A percentile compares a stretch with the other conserved stretches of the same genome.
Evolutionary conservation across 2,113 vertebrate species (phyloP).

Genomic region (Oncorhynchus mykiss): DNA sequence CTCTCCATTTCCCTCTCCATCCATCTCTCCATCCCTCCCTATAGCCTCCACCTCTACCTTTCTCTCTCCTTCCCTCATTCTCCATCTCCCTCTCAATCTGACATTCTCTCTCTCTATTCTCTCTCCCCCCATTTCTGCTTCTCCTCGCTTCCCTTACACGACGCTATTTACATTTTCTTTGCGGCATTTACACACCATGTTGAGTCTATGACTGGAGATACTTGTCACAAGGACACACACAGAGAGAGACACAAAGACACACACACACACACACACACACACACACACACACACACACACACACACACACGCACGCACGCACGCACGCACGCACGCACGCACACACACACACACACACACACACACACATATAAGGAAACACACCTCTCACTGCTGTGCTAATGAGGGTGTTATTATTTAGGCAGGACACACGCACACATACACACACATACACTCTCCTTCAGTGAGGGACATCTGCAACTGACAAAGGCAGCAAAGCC

Average conservation of each 20-base stretch:
- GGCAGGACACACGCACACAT: background rate
- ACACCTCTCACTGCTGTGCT: slow-evolving; percentile 56
- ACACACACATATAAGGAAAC: background rate
- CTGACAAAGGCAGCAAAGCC: slow-evolving; percentile 63
- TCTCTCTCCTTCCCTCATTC: no score
- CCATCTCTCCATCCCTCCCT: background rate
- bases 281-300: no score
- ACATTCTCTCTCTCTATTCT: slow-evolving; percentile 7
- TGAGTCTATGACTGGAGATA: slow-evolving; percentile 33
- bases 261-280: no score
- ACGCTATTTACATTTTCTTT: slow-evolving; percentile 37
- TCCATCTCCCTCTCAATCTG: background rate
- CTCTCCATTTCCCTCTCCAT: slow-evolving; percentile 11
- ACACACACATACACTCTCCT: slow-evolving; percentile 28
- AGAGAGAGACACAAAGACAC: no score
- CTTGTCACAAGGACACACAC: slow-evolving; percentile 36
- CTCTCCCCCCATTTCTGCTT: slow-evolving; percentile 3
- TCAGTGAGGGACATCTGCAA: slow-evolving; percentile 69
- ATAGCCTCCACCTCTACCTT: background rate
- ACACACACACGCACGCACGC: no score
- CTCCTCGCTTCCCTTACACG: background rate
- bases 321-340: no score
- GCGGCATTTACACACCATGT: slow-evolving; percentile 25
- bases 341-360: no score
- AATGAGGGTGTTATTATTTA: slow-evolving; percentile 52